Base-by-base conservation (phyloP, 2,113 vertebrate genomes). In the Typhlomys cinereus region DNA sequence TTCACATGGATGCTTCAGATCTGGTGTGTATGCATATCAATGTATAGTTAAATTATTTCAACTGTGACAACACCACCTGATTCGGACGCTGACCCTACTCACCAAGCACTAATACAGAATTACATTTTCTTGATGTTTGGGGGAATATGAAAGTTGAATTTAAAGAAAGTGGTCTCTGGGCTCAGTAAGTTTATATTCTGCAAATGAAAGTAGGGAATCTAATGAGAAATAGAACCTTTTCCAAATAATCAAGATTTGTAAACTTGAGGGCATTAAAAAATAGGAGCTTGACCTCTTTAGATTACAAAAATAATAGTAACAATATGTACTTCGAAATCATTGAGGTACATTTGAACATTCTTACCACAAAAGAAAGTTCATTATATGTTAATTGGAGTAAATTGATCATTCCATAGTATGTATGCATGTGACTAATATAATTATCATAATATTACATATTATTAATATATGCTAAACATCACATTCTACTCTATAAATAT, bases 221-320 rank as follows among this genome's bases (percentile, higher is more conserved):
- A 69, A 41, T 82, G 31, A 91, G 29, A 20, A 67, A 54, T 27
- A 57, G 15, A 69, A 36, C 7, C 36, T 3, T 59, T 88, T 82
- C 25, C 27, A 81, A 73, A 90, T 10, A 93, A 66, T 87, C 39
- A 87, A 64, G 3, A 64, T 90, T 82, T 82, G 27, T 74, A 36
- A 36, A 7, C 34, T 81, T 70, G 11, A 93, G 20, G 9, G 2
- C 39, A 87, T 62, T 88, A 44, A 46, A 64, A 96, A 90, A 8
- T 50, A 67, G 50, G 36, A 80, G 2, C 9, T 80, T 50, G 34
- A 41, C 25, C 21, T 74, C 71, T 80, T 79, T 14, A 74, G 70
- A 66, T 59, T 71, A 31, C 15, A 67, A n/a, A 1, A 64, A 39
- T 20, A 21, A 18, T n/a, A 50, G 48, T 80, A 85, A 78, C 39